Evolutionary conservation across 2,888 invertebrate species (phyloP).

Genomic region (Stenurella melanura): DNA sequence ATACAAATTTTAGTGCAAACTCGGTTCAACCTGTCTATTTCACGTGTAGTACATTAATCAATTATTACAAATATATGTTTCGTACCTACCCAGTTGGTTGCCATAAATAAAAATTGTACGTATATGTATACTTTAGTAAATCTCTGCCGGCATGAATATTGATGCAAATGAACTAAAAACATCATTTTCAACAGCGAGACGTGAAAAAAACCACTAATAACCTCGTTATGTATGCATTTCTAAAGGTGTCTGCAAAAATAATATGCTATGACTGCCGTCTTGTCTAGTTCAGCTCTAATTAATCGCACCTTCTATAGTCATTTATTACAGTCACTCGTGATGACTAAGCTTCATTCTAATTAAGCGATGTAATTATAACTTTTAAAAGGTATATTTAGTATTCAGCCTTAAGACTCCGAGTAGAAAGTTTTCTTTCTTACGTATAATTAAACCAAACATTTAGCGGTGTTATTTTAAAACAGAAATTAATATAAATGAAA

Average conservation of each 20-base stretch:
- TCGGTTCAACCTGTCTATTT: too few species aligned
- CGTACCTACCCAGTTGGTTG: too few species aligned
- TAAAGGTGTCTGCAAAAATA: conserved; percentile 20
- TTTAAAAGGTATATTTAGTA: conserved; percentile 3
- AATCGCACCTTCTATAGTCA: neutral
- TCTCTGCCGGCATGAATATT: neutral
- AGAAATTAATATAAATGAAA: neutral
- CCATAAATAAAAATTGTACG: too few species aligned
- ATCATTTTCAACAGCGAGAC: conserved; percentile 6
- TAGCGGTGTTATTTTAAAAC: neutral
- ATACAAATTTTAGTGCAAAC: too few species aligned
- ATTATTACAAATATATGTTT: too few species aligned
- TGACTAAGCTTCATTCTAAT: conserved; percentile 21
- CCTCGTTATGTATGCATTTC: conserved; percentile 21
- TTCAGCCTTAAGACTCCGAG: neutral
- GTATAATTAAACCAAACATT: neutral
- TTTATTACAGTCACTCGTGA: neutral
- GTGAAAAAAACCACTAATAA: conserved; percentile 12
- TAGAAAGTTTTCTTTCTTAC: neutral
- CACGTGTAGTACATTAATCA: too few species aligned
- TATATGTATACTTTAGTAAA: too few species aligned
- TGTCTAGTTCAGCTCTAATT: conserved; percentile 22
- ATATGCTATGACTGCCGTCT: conserved; percentile 5
- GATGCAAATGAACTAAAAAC: conserved; percentile 2
- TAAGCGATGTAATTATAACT: conserved; percentile 9